Evolutionary conservation across 2,888 invertebrate species (phyloP).

Genomic region (Nesidiocoris tenuis): DNA sequence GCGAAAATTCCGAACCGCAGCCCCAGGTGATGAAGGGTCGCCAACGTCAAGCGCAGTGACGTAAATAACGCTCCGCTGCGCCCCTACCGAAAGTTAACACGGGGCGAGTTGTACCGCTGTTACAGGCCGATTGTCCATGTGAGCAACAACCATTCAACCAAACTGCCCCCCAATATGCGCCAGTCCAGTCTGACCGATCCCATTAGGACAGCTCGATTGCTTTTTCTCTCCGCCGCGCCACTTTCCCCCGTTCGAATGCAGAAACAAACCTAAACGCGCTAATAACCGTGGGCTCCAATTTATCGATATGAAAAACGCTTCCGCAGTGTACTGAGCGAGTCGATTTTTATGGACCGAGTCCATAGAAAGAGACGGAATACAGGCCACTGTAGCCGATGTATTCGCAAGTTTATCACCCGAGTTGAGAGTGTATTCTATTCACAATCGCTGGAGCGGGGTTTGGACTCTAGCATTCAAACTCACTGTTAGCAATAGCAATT

Average conservation of each 20-base stretch:
- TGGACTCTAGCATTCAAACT: too few species aligned
- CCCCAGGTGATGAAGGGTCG: background rate
- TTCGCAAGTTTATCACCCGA: too few species aligned
- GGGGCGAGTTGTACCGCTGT: background rate
- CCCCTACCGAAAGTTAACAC: background rate
- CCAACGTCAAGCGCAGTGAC: background rate
- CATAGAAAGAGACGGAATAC: too few species aligned
- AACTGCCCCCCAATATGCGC: background rate
- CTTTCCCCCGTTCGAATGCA: background rate
- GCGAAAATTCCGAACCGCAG: too few species aligned
- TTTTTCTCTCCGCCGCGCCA: background rate
- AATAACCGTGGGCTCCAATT: background rate
- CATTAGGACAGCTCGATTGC: background rate
- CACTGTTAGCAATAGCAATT: too few species aligned
- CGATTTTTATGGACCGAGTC: too few species aligned
- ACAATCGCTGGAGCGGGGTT: too few species aligned
- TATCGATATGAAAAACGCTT: conserved; percentile 8
- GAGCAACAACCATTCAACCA: background rate
- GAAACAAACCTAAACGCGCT: background rate
- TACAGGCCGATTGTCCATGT: too few species aligned
- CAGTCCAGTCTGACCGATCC: background rate
- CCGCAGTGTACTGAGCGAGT: background rate
- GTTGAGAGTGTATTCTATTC: too few species aligned
- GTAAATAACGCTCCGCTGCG: background rate
- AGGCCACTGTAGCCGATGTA: too few species aligned